Evolutionary conservation across 1,140 invertebrate genomes (phyloP), one percentile per base, ranked within the genome.

Genomic region (Drosophila repletoides): DNA sequence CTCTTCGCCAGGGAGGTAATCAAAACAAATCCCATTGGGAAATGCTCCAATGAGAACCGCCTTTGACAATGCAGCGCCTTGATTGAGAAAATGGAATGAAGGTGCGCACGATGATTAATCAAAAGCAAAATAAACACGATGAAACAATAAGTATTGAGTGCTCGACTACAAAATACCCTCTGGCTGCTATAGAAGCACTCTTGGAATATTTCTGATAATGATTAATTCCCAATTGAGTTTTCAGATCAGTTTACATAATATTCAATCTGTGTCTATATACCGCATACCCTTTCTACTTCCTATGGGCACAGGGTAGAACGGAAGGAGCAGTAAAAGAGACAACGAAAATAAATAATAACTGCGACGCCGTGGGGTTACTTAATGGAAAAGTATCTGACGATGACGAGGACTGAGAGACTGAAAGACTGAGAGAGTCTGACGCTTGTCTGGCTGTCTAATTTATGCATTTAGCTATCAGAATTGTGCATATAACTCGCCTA

Each of bases 91-190:
- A 53, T 58, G 6, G 33, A 46, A 55, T 34, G 22, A 26, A 49
- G 63, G 53, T 41, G 43, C 33, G 45, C 55, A 43, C 34, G 52
- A 81, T 81, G 76, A 81, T 81, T 83, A 83, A 83, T 83, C 77
- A 58, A 72, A 83, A 83, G 49, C 52, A 65, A 70, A 61, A 60
- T 34, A 72, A 60, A 58, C 36, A 40, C 7, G 17, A 24, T 7
- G 29, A 15, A 17, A 24, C 17, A 43, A 26, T 9, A 24, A 17
- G 21, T 22, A 43, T 29, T 2, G 40, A 48, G 15, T 52, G 28
- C 56, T n/a, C 34, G 66, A 46, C 48, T 41, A 14, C 28, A 40
- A 48, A 29, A 53, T 53, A 53, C 24, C 7, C n/a, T n/a, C n/a
- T n/a, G n/a, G n/a, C n/a, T n/a, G n/a, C n/a, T n/a, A n/a, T n/a